Conservation (phyloP, 2,113 vertebrate genomes). For the Petrocephalus zakoni region DNA sequence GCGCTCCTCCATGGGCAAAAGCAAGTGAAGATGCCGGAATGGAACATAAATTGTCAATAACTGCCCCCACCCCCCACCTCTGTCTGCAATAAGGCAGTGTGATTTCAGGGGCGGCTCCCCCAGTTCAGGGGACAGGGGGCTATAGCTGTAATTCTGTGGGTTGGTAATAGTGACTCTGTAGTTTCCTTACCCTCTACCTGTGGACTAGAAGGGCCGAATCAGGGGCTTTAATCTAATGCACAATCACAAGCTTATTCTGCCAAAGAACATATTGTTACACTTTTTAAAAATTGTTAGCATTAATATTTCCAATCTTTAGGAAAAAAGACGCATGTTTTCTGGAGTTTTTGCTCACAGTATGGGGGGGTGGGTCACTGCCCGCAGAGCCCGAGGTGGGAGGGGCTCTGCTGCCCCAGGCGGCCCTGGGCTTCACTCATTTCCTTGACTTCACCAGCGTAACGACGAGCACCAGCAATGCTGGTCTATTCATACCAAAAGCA, state of each 20-base stretch:
- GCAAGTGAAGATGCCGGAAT: constrained; percentile 54
- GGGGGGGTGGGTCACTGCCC: background rate
- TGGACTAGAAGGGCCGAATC: background rate
- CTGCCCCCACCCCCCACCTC: background rate
- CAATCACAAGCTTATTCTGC: constrained; percentile 30
- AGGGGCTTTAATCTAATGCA: constrained; percentile 16
- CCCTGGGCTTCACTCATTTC: background rate
- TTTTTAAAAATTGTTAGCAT: background rate
- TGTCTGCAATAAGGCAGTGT: background rate
- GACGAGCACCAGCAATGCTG: background rate
- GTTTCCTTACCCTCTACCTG: background rate
- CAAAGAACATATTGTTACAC: background rate
- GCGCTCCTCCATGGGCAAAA: constrained; percentile 78
- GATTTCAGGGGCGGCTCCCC: background rate
- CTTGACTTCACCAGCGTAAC: background rate
- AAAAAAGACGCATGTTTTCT: background rate
- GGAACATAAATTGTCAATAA: background rate
- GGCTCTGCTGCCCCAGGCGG: background rate
- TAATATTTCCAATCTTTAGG: background rate
- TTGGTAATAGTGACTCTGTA: background rate
- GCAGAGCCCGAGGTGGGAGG: background rate
- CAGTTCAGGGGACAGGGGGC: background rate
- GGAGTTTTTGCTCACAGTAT: background rate
- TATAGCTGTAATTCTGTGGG: background rate
- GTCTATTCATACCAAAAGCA: background rate